Evolutionary conservation across 2,888 invertebrate genomes (phyloP), one percentile per base, ranked within the genome.

Genomic region (Frankliniella fusca): DNA sequence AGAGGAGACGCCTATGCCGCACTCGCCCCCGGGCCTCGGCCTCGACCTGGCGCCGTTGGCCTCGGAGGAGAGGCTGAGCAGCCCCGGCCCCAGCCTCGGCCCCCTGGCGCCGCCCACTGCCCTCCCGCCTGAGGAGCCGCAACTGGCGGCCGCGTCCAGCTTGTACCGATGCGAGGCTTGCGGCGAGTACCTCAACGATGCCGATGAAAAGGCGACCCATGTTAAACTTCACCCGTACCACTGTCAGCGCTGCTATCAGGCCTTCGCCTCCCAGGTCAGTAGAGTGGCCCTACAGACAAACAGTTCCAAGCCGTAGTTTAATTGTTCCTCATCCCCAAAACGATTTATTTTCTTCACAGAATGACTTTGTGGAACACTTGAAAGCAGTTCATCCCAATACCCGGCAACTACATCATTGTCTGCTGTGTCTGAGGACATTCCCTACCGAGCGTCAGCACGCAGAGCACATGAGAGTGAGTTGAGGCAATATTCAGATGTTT

Each of bases 351-450:
- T 12, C 27, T 76, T 12, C 70, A 11, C 23, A 76, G 70, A 23
- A 27, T 9, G 70, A 76, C 70, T 76, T 76, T 27, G 27, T 27
- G 2, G 23, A 76, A 27, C 70, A 76, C 12, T 12, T 76, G 0
- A 76, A 23, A 27, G 70, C 12, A 10, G 27, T 12, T 11, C 70
- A 76, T 23, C 70, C 70, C 2, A 76, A 76, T 12, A 23, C n/a
- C 11, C 11, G 11, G 70, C 23, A 76, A 82, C 82, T 83, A 27
- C 85, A 85, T 81, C 85, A 85, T 82, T 85, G 85, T 81, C 83
- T 85, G 48, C 83, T 85, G 80, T 85, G 85, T 82, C 84, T 84
- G 49, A 82, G 84, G 12, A 84, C 84, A 48, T 85, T 84, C 82
- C 81, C 84, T 23, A 83, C 84, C 5, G 82, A 82, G 28, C 81